Conservation (phyloP, 2,888 invertebrate species). For the Petrolisthes cinctipes region DNA sequence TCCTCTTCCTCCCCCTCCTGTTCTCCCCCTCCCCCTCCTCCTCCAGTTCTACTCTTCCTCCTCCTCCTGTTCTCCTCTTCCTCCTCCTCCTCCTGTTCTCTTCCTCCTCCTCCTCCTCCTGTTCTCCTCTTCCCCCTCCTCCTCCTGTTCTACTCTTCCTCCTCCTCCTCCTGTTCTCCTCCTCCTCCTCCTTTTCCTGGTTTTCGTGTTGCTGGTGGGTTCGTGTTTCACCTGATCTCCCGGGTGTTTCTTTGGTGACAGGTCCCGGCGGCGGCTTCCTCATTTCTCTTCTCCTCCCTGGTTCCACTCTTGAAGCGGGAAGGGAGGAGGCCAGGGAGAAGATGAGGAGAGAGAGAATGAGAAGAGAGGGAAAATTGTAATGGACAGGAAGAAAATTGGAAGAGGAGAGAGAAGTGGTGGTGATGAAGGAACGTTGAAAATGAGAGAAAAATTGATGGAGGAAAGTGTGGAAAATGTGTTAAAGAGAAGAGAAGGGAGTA, state of each 20-base stretch:
- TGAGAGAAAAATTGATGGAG: background rate
- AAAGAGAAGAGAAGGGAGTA: background rate
- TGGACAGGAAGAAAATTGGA: too few species aligned
- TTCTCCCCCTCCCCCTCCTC: background rate
- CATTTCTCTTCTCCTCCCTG: too few species aligned
- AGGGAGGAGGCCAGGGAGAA: background rate
- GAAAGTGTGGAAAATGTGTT: background rate
- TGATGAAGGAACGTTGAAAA: background rate
- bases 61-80: constrained; percentile 2
- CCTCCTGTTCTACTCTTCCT: background rate
- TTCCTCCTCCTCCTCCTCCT: too few species aligned
- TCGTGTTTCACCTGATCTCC: too few species aligned
- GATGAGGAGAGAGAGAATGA: too few species aligned
- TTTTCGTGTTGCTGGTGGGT: background rate
- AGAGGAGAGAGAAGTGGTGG: too few species aligned
- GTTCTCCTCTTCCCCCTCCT: background rate
- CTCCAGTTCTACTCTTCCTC: background rate
- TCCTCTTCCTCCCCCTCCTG: too few species aligned
- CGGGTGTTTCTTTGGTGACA: too few species aligned
- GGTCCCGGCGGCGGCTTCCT: too few species aligned
- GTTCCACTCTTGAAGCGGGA: background rate
- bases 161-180: background rate
- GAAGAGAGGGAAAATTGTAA: background rate
- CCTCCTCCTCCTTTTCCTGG: background rate
- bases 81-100: background rate